phyloP scores from a whole-genome alignment of 1,140 invertebrate genomes.

The Daktulosphaira vitifoliae region DNA sequence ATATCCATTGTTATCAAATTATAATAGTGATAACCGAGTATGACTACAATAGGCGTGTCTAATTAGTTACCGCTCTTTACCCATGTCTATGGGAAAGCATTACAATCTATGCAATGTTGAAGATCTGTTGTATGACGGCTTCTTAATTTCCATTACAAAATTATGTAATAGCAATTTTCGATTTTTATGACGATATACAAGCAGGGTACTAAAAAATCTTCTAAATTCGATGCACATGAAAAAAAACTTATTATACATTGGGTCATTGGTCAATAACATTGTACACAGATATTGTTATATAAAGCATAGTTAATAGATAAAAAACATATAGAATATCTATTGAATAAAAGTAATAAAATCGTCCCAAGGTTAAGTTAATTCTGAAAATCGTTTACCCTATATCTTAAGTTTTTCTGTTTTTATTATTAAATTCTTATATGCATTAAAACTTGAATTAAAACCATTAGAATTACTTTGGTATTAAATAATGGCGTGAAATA shows the following conservation, averaged over 20 bases:
- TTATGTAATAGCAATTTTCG: constrained; percentile 14
- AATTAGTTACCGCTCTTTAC: constrained; percentile 13
- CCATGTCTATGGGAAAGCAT: constrained; percentile 20
- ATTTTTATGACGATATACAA: neutral
- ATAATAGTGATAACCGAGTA: constrained; percentile 10
- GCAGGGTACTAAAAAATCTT: neutral
- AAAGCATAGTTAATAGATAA: no score
- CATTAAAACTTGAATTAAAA: no score
- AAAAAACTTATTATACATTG: neutral
- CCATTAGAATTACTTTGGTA: no score
- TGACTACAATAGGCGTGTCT: constrained; percentile 1
- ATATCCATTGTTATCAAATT: constrained; percentile 12
- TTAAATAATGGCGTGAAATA: no score
- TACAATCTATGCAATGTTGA: constrained; percentile 4
- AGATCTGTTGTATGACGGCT: constrained; percentile 23
- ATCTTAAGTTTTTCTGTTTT: no score
- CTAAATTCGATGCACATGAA: neutral
- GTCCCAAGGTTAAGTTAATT: no score
- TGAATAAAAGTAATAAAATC: no score
- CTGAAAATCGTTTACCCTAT: no score
- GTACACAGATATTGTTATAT: no score
- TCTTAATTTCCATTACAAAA: constrained; percentile 12
- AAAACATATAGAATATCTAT: no score
- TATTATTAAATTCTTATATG: no score
- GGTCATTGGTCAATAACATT: neutral